Evolutionary conservation across 2,888 invertebrate species (phyloP), one percentile per base, ranked within the genome.

Genomic region (Odontocerum albicorne): DNA sequence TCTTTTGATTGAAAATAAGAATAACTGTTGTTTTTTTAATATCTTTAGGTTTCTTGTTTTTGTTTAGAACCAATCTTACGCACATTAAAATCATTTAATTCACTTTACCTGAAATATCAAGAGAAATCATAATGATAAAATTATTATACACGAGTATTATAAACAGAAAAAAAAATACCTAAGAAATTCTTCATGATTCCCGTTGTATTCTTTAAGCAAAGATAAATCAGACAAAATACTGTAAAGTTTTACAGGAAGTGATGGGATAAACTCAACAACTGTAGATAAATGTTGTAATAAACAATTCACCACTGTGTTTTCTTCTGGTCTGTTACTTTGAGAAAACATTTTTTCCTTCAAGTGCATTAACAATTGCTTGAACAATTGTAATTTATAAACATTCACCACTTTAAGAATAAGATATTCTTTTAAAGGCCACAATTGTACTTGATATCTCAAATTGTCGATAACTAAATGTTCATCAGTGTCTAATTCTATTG

Each of bases 341-440:
- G 27, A n/a, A 17, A 22, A 43, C 6, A 13, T 33, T 13, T 40
- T 38, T 16, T 65, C 66, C 4, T 64, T 63, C 1, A 66, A 65
- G 39, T 66, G 49, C 52, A 49, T 10, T 45, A 62, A 55, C 7
- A 44, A 52, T 15, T 4, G 60, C 27, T 65, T 62, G 6, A 66
- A 55, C 7, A 74, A 64, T 38, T 65, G 61, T 7, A 59, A 64
- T 58, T 71, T 68, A 20, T 74, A 45, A 17, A 73, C 55, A 50
- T 64, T 65, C 4, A 75, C 62, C 16, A 78, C 65, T 62, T 75
- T 69, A 54, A 74, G 69, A 35, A 80, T 67, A 4, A 81, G 65
- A 54, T 80, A 81, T 10, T 79, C 74, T 61, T 82, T 81, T 35
- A 83, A 65, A 55, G 87, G 87, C 59, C 85, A 68, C 2, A 85